Evolutionary conservation across 2,113 vertebrate species (phyloP).

Genomic region (Anguilla rostrata): DNA sequence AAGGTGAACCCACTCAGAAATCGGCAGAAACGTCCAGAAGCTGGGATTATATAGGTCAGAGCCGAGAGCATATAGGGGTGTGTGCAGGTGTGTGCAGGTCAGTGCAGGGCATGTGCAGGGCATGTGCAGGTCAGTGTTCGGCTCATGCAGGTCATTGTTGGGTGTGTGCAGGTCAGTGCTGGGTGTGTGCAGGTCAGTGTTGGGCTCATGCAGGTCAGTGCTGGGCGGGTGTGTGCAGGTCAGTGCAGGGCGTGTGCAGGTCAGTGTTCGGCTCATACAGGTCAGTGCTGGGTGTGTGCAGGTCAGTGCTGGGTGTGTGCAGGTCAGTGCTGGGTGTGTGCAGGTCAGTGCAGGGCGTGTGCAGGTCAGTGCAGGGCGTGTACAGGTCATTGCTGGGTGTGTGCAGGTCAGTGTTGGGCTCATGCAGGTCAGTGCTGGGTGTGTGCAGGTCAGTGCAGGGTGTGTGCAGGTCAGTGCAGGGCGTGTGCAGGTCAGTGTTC

Average conservation of each 20-base stretch:
- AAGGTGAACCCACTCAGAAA: neutral
- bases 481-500: neutral
- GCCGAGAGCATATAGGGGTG: neutral
- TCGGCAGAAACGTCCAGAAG: neutral
- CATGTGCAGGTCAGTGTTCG: too few relatives aligned
- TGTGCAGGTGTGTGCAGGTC: too few relatives aligned
- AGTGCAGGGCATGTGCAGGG: too few relatives aligned
- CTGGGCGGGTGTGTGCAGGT: neutral
- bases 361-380: neutral
- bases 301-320: too few relatives aligned
- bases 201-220: too few relatives aligned
- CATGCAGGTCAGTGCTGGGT: neutral
- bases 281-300: too few relatives aligned
- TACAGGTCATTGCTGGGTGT: neutral
- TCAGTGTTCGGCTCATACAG: too few relatives aligned
- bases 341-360: too few relatives aligned
- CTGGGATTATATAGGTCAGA: neutral
- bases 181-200: neutral
- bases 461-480: neutral
- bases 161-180: too few relatives aligned
- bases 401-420: neutral
- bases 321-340: too few relatives aligned
- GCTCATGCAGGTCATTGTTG: too few relatives aligned
- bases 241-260: neutral
- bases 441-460: neutral